Conservation (phyloP, 2,888 invertebrate species). For the Willowsia nigromaculata region DNA sequence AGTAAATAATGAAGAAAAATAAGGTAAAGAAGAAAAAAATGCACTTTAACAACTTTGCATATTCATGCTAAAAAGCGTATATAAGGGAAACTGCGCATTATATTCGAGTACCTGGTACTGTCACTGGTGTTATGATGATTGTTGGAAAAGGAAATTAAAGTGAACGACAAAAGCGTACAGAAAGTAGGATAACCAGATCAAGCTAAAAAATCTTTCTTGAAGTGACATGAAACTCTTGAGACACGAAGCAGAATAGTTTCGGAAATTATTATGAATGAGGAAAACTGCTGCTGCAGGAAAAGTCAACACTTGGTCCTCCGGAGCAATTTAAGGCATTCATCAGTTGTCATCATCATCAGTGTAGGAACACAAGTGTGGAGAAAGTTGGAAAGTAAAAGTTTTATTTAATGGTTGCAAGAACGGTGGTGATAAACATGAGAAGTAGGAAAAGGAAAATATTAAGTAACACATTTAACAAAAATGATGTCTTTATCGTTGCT, state of each 20-base stretch:
- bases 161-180: neutral
- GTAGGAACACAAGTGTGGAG: neutral
- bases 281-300: neutral
- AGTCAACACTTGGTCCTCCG: neutral
- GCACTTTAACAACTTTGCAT: neutral
- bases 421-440: neutral
- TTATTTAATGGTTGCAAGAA: neutral
- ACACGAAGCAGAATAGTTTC: neutral
- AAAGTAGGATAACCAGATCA: too few species aligned
- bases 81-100: neutral
- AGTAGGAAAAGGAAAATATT: neutral
- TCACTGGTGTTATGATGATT: neutral
- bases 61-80: neutral
- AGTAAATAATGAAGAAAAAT: neutral
- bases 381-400: conserved; percentile 2
- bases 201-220: neutral
- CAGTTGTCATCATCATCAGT: neutral
- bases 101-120: neutral
- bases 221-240: neutral
- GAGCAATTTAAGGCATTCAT: neutral
- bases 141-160: neutral
- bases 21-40: neutral
- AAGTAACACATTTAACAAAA: neutral
- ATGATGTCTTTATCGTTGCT: neutral
- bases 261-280: neutral